phyloP scores from a whole-genome alignment of 64 coral and sea anemone genomes.

The Exaiptasia diaphana region DNA sequence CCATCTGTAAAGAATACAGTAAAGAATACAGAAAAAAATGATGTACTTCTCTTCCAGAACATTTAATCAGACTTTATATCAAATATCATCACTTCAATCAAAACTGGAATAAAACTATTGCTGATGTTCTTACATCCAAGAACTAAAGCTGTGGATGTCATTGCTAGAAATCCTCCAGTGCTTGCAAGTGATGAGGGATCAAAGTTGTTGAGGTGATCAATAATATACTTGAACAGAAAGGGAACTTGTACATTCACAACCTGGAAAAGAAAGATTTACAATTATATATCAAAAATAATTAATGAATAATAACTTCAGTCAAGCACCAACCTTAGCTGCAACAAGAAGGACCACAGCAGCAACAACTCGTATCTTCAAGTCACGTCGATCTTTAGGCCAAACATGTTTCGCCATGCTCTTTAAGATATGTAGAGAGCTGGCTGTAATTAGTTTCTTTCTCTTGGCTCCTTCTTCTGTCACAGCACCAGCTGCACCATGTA shows the following conservation, averaged over 20 bases:
- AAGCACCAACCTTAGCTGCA: constrained; percentile 76
- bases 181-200: constrained; percentile 56
- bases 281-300: not conserved
- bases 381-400: constrained; percentile 93
- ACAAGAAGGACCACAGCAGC: constrained; percentile 75
- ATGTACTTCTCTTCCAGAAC: no score
- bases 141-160: constrained; percentile 71
- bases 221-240: constrained; percentile 90
- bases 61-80: no score
- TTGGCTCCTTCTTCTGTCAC: constrained; percentile 45
- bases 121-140: constrained; percentile 91
- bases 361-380: constrained; percentile 86
- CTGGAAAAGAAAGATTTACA: not conserved
- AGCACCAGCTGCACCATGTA: constrained; percentile 44
- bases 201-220: constrained; percentile 86
- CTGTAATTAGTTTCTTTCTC: constrained; percentile 29
- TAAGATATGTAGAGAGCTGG: constrained; percentile 48
- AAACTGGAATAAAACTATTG: no score
- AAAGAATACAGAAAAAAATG: not conserved
- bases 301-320: not conserved
- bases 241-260: constrained; percentile 94
- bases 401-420: constrained; percentile 94
- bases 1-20: constrained; percentile 64
- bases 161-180: constrained; percentile 59
- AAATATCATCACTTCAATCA: no score